These are phyloP conservation scores for Acipenser ruthenus DNA, from an alignment of 2,797 vertebrate species.

Conservation along the genomic window DNA sequence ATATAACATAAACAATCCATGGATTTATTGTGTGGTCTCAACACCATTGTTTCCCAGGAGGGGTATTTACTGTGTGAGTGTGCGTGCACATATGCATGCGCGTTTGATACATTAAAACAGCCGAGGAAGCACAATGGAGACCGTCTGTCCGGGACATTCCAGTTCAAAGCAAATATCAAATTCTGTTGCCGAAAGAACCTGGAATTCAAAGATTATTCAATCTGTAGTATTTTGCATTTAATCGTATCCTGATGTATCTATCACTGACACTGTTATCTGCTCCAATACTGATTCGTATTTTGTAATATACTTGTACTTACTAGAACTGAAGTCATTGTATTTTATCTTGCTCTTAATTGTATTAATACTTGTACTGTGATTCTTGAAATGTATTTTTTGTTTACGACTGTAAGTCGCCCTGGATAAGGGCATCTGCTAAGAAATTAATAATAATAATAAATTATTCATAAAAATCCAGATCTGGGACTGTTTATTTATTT, in stretches of 20 bases:
- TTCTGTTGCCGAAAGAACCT: not conserved
- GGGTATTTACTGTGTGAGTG: constrained; percentile 2
- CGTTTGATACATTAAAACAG: not conserved
- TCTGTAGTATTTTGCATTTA: no score
- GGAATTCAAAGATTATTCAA: not conserved
- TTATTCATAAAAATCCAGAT: constrained; percentile 3
- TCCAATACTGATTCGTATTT: no score
- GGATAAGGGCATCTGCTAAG: no score
- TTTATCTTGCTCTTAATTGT: no score
- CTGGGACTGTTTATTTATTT: constrained; percentile 10
- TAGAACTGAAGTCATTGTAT: no score
- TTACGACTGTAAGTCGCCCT: no score
- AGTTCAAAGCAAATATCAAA: not conserved
- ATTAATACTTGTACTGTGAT: no score
- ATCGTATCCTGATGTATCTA: no score
- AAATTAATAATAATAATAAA: not conserved
- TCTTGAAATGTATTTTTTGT: no score
- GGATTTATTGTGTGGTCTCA: constrained; percentile 1
- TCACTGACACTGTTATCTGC: not conserved
- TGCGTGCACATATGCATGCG: not conserved
- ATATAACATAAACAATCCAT: constrained; percentile 7
- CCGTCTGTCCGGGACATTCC: not conserved
- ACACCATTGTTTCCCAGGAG: constrained; percentile 2
- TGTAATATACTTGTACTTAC: no score
- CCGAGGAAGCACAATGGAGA: not conserved